Base-by-base conservation (phyloP, 2,113 vertebrate genomes). In the Clarias macrocephalus region DNA sequence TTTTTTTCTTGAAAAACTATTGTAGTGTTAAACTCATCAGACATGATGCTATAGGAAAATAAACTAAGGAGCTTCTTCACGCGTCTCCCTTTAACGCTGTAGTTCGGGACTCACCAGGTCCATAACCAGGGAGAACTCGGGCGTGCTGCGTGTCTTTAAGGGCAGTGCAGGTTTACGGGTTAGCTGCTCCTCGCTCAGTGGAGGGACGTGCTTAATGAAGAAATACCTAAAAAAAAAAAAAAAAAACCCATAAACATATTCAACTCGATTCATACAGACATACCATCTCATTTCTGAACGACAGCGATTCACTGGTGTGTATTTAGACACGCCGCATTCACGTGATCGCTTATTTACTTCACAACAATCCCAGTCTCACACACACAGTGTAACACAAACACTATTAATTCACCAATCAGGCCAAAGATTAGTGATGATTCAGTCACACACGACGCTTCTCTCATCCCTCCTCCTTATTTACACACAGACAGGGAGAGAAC, bases 141-240 rank as follows among this genome's bases (percentile, higher is more conserved):
- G 98, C 87, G 98, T 99, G 96, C 98, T 99, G 94, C 98, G 96
- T 2, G 98, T 99, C 96, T 99, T 99, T 89, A 99, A 89, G 0
- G 98, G 98, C 86, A 99, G 95, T 66, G 98, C 98, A 85, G 98
- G 98, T 89, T 99, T 99, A 91, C 98, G 96, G 84, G 97, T 99
- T 33, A 99, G 96, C 89, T 99, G 98, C 91, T 99, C 98, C 93
- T 99, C 98, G 84, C 97, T 99, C 91, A 99, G 94, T 3, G 98
- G 97, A 88, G 98, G 98, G 77, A 99, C 97, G 4, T 99, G 98
- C 83, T 99, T 99, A 94, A 99, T 99, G 95, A 99, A 99, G 94
- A 97, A 99, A 90, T 99, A 81, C 59, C 79, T 81, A 81, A 37
- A 62, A 23, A 59, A 37, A 37, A 37, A 37, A 37, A 37, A 37